These are phyloP conservation scores for Clarias macrocephalus DNA, from an alignment of 2,113 vertebrate species.

Conservation along the genomic window DNA sequence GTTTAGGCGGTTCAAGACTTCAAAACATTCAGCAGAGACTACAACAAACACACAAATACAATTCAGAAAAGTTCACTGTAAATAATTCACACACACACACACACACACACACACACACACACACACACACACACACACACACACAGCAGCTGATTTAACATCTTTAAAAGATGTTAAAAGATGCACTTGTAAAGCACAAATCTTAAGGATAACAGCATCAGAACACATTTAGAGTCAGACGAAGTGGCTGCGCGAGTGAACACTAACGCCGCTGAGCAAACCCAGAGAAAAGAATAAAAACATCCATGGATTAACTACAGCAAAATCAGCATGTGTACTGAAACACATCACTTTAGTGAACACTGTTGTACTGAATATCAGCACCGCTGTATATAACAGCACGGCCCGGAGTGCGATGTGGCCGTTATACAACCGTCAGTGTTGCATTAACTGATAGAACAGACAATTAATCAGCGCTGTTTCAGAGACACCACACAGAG, in stretches of 20 bases:
- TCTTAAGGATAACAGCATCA: not conserved
- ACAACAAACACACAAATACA: conserved; percentile 28
- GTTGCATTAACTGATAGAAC: not conserved
- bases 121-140: not conserved
- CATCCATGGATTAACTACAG: too few species aligned
- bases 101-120: not conserved
- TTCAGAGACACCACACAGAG: not conserved
- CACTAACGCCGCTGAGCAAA: too few species aligned
- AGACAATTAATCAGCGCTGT: too few species aligned
- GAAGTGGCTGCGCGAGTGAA: not conserved
- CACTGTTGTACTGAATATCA: too few species aligned
- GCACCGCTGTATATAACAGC: too few species aligned
- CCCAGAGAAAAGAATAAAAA: too few species aligned
- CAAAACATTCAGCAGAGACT: conserved; percentile 2
- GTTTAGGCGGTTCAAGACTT: conserved; percentile 64
- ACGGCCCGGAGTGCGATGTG: too few species aligned
- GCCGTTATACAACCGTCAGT: too few species aligned
- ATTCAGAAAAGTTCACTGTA: not conserved
- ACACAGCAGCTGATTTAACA: not conserved
- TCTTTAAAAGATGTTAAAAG: too few species aligned
- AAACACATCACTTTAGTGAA: not conserved
- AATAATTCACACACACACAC: not conserved
- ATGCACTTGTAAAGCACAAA: not conserved
- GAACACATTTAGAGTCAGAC: not conserved
- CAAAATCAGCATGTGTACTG: not conserved